A percentile compares a stretch with the other conserved stretches of the same genome.
Conservation (phyloP, 2,888 invertebrate species). For the Caenorhabditis uteleia region DNA sequence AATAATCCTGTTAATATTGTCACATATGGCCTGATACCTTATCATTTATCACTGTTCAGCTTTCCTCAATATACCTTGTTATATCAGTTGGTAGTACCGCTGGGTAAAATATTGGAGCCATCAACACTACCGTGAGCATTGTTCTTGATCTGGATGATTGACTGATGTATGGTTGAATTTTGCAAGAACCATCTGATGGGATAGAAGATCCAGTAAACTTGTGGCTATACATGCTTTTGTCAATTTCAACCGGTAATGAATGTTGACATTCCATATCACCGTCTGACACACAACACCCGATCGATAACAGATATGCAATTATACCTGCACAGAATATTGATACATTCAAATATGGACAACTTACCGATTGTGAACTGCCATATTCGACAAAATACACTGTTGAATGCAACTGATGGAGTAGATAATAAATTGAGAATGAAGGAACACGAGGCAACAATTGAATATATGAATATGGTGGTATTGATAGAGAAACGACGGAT, state of each 20-base stretch:
- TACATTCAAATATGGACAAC: slow-evolving; percentile 8
- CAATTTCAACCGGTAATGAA: too few species aligned
- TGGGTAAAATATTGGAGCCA: too few species aligned
- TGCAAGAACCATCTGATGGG: neutral
- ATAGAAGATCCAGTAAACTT: too few species aligned
- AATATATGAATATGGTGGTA: slow-evolving; percentile 15
- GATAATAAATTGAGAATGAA: neutral
- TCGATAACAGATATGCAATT: too few species aligned
- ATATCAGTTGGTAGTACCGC: too few species aligned
- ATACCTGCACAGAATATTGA: too few species aligned
- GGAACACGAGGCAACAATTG: slow-evolving; percentile 1
- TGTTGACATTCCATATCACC: too few species aligned
- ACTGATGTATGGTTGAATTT: neutral
- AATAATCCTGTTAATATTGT: too few species aligned
- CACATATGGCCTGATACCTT: too few species aligned
- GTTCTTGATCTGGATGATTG: slow-evolving; percentile 1
- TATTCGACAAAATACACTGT: slow-evolving; percentile 21
- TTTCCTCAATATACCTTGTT: too few species aligned
- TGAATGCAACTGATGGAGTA: slow-evolving; percentile 8
- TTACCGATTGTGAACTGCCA: slow-evolving; percentile 28
- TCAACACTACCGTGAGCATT: slow-evolving; percentile 3
- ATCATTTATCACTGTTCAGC: too few species aligned
- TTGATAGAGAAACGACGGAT: slow-evolving; percentile 10
- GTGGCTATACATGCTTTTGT: too few species aligned
- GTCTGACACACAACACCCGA: neutral